Evolutionary conservation across 2,797 vertebrate species (phyloP).

Genomic region (Vipera latastei): DNA sequence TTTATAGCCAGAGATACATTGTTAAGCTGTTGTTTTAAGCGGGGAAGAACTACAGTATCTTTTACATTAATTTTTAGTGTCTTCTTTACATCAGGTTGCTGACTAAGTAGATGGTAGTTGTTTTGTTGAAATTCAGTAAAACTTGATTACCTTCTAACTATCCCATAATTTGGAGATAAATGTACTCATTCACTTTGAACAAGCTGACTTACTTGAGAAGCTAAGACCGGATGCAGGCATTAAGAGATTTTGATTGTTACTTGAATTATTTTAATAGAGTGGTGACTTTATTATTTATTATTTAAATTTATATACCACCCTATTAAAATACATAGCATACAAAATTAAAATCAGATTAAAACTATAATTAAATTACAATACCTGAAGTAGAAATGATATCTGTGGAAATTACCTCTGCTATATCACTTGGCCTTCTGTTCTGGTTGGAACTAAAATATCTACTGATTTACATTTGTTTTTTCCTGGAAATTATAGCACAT

Average conservation of each 20-base stretch:
- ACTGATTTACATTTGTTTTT: too few relatives aligned
- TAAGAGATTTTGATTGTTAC: neutral
- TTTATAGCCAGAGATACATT: constrained; percentile 51
- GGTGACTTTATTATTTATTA: too few relatives aligned
- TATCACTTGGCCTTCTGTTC: neutral
- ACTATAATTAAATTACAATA: too few relatives aligned
- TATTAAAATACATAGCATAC: too few relatives aligned
- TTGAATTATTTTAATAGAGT: neutral
- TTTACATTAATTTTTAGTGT: constrained; percentile 49
- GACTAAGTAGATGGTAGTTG: constrained; percentile 42
- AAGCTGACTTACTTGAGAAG: constrained; percentile 32
- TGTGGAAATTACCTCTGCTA: neutral
- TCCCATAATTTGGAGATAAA: constrained; percentile 43
- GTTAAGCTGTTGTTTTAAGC: constrained; percentile 54
- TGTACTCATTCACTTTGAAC: constrained; percentile 38
- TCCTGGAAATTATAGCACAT: neutral
- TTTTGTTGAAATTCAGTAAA: constrained; percentile 45
- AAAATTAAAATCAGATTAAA: too few relatives aligned
- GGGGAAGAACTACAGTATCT: neutral
- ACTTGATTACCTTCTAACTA: constrained; percentile 42
- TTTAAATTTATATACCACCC: too few relatives aligned
- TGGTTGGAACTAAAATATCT: neutral
- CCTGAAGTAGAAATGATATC: neutral
- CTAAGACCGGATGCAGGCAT: neutral
- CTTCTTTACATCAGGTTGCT: constrained; percentile 46